phyloP scores from a whole-genome alignment of 1,140 invertebrate species.

The Ceratina japonica region DNA sequence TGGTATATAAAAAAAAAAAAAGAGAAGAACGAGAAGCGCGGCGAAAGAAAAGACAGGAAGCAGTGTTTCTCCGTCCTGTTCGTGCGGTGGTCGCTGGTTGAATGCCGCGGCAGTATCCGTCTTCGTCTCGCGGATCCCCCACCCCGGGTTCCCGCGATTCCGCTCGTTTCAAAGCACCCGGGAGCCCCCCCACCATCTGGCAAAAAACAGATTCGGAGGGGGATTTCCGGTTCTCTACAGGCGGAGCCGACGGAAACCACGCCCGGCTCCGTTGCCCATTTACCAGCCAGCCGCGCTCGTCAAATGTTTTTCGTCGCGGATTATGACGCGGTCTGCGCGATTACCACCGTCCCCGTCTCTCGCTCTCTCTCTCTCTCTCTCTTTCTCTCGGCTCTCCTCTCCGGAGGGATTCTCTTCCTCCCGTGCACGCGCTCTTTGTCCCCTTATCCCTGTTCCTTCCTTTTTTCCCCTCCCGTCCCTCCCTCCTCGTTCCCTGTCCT shows the following conservation, averaged over 20 bases:
- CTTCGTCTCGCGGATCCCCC: slow-evolving; percentile 56
- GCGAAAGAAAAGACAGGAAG: slow-evolving; percentile 46
- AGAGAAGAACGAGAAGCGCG: not conserved
- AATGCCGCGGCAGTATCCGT: slow-evolving; percentile 59
- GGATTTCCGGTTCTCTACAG: slow-evolving; percentile 35
- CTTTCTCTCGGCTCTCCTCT: not conserved
- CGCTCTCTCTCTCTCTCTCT: slow-evolving; percentile 48
- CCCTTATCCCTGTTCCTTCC: slow-evolving; percentile 43
- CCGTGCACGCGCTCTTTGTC: slow-evolving; percentile 29
- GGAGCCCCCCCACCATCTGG: slow-evolving; percentile 20
- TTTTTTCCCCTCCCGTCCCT: slow-evolving; percentile 29
- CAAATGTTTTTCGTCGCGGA: slow-evolving; percentile 79
- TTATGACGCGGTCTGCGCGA: slow-evolving; percentile 80
- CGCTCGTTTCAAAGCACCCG: slow-evolving; percentile 43
- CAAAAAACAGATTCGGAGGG: not conserved
- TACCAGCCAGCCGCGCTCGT: slow-evolving; percentile 71
- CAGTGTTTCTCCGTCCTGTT: slow-evolving; percentile 55
- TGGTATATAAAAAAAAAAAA: slow-evolving; percentile 23
- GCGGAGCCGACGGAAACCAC: slow-evolving; percentile 58
- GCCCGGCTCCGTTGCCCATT: slow-evolving; percentile 68
- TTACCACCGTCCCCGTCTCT: slow-evolving; percentile 74
- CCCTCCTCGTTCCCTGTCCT: slow-evolving; percentile 30
- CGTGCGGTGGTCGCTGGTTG: slow-evolving; percentile 58
- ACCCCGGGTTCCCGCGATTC: slow-evolving; percentile 52
- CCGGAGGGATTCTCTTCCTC: slow-evolving; percentile 32